phyloP scores from a whole-genome alignment of 2,113 vertebrate genomes.

The Ciconia stormi region DNA sequence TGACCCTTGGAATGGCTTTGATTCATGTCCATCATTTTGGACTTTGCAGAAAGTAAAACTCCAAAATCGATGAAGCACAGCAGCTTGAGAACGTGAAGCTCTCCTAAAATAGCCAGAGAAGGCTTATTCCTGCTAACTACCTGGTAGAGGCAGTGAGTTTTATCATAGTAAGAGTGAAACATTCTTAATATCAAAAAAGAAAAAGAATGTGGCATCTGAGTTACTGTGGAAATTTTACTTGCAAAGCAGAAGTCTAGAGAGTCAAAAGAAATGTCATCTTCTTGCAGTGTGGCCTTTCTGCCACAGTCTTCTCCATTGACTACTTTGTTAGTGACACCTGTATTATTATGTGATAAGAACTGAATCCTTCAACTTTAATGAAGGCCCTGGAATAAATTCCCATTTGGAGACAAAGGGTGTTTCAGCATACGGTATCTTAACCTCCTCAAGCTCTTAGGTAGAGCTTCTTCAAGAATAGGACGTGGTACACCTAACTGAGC shows the following conservation, averaged over 20 bases:
- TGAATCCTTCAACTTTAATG: constrained; percentile 17
- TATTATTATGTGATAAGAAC: constrained; percentile 38
- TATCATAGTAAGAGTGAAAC: neutral
- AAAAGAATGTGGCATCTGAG: neutral
- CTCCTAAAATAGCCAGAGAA: neutral
- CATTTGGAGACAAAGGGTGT: constrained; percentile 15
- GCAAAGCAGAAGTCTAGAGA: constrained; percentile 37
- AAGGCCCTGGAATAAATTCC: constrained; percentile 38
- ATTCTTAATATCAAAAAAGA: constrained; percentile 11
- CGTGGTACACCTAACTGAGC: neutral
- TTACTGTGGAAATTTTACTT: constrained; percentile 47
- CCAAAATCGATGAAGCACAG: neutral
- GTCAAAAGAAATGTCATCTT: neutral
- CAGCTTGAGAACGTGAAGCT: neutral
- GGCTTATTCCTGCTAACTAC: neutral
- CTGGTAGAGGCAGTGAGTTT: neutral
- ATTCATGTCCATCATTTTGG: neutral
- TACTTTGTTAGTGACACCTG: constrained; percentile 45
- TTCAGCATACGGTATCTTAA: neutral
- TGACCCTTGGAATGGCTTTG: neutral
- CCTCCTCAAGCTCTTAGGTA: neutral
- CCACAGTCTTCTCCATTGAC: neutral
- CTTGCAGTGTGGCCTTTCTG: constrained; percentile 37
- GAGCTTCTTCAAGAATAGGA: constrained; percentile 11
- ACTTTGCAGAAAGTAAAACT: neutral